phyloP scores from a whole-genome alignment of 2,888 invertebrate species.

The Oscheius sp. region DNA sequence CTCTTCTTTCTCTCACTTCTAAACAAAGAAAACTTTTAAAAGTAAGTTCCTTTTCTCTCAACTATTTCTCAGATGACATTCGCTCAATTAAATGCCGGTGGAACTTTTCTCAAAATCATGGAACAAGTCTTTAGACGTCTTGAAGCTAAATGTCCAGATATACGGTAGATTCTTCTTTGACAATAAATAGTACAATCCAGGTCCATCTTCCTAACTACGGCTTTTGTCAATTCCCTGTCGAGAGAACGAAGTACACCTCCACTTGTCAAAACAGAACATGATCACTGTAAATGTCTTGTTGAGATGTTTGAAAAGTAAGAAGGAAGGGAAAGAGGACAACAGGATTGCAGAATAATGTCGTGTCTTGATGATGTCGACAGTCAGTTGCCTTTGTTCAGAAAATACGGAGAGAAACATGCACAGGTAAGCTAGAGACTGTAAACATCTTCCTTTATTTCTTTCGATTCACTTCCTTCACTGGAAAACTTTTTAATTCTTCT shows the following conservation, averaged over 20 bases:
- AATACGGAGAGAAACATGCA: conserved; percentile 57
- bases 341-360: conserved; percentile 39
- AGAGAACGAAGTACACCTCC: conserved; percentile 48
- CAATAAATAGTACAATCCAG: conserved; percentile 29
- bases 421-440: conserved; percentile 38
- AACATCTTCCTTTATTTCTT: too few species aligned
- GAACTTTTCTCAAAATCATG: conserved; percentile 51
- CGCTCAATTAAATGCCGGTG: conserved; percentile 46
- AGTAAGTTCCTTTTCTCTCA: conserved; percentile 10
- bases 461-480: too few species aligned
- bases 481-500: too few species aligned
- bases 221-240: conserved; percentile 55
- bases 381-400: conserved; percentile 41
- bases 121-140: conserved; percentile 54
- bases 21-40: conserved; percentile 45
- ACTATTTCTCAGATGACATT: conserved; percentile 40
- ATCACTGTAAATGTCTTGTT: conserved; percentile 56
- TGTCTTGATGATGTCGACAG: conserved; percentile 49
- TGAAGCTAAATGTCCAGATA: conserved; percentile 53
- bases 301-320: conserved; percentile 35
- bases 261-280: conserved; percentile 53
- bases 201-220: conserved; percentile 56
- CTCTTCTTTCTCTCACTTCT: conserved; percentile 38
- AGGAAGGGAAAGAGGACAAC: not conserved
- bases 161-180: conserved; percentile 35